Evolutionary conservation across 2,888 invertebrate species (phyloP).

Genomic region (Glyphotaelius pellucidus): DNA sequence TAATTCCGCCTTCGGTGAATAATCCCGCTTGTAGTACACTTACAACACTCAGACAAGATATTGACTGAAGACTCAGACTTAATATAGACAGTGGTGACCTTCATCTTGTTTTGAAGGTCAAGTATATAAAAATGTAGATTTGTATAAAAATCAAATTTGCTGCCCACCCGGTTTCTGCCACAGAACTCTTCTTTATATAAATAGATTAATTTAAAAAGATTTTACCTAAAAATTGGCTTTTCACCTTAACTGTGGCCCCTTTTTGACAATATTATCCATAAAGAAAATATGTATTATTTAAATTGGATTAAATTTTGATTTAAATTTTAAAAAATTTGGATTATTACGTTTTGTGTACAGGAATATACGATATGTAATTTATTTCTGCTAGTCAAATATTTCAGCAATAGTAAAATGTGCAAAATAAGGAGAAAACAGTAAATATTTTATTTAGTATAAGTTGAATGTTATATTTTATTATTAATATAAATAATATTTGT

Average conservation of each 20-base stretch:
- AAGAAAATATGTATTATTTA: not conserved
- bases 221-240: not conserved
- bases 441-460: constrained; percentile 29
- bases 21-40: not conserved
- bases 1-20: not conserved
- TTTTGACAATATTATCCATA: not conserved
- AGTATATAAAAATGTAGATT: no score
- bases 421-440: not conserved
- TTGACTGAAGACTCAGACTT: not conserved
- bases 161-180: no score
- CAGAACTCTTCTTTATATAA: no score
- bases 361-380: not conserved
- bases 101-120: no score
- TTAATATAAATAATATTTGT: not conserved
- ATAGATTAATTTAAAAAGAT: no score
- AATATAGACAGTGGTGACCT: no score
- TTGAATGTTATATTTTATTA: constrained; percentile 23
- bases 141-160: no score
- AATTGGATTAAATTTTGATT: not conserved
- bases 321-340: not conserved
- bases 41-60: not conserved
- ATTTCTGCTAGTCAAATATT: constrained; percentile 29
- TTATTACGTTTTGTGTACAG: not conserved
- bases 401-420: not conserved
- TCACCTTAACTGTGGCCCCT: not conserved